These are phyloP conservation scores for Callospermophilus lateralis DNA, from an alignment of 2,113 vertebrate genomes.

Conservation along the genomic window DNA sequence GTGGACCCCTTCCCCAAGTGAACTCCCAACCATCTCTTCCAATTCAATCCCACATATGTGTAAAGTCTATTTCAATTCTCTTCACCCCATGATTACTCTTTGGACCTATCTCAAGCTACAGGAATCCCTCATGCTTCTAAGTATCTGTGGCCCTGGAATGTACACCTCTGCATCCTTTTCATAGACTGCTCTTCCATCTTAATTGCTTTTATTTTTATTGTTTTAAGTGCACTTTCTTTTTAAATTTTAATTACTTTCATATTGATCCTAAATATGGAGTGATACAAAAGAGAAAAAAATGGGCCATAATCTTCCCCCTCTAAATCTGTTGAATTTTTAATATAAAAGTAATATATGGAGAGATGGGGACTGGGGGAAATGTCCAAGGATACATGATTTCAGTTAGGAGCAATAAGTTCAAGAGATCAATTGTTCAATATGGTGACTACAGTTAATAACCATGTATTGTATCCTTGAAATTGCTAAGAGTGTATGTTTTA, in stretches of 20 bases:
- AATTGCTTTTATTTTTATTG: neutral
- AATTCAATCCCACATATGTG: neutral
- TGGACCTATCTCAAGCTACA: neutral
- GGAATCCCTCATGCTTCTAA: neutral
- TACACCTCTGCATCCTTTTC: neutral
- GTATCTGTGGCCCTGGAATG: neutral
- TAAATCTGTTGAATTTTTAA: neutral
- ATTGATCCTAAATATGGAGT: constrained; percentile 41
- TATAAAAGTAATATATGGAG: neutral
- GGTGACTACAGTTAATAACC: neutral
- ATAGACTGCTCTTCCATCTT: neutral
- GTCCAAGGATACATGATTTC: neutral
- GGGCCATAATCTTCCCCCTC: neutral
- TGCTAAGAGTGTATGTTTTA: neutral
- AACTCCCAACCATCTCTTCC: neutral
- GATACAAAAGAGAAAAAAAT: constrained; percentile 13
- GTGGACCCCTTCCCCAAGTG: neutral
- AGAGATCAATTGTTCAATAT: neutral
- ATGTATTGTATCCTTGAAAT: neutral
- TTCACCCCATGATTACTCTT: neutral
- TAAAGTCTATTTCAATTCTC: neutral
- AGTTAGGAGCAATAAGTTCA: neutral
- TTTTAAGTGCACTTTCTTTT: constrained; percentile 19
- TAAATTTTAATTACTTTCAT: constrained; percentile 16
- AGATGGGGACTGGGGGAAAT: neutral